Evolutionary conservation across 2,113 vertebrate genomes (phyloP).

Genomic region (Takifugu flavidus): DNA sequence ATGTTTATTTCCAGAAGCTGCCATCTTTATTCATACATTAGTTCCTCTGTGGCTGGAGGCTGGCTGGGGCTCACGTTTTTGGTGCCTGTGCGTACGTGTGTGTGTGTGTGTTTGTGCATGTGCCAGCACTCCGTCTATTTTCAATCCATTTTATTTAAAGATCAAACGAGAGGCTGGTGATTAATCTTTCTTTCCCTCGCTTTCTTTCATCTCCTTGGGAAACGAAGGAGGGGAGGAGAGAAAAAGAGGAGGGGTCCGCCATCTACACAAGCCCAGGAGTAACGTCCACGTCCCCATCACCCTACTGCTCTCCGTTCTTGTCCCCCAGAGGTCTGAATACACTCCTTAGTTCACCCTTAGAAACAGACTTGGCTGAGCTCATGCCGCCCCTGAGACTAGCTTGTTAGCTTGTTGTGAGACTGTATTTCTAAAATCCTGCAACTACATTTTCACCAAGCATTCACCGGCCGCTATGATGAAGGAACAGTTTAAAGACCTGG

Average conservation of each 20-base stretch:
- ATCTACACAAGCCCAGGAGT: constrained; percentile 57
- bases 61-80: constrained; percentile 46
- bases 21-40: constrained; percentile 70
- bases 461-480: constrained; percentile 3
- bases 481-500: constrained; percentile 16
- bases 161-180: constrained; percentile 76
- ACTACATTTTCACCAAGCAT: constrained; percentile 17
- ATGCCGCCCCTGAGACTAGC: constrained; percentile 12
- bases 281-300: constrained; percentile 49
- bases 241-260: constrained; percentile 51
- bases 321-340: constrained; percentile 42
- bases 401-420: constrained; percentile 15
- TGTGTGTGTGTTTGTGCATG: constrained; percentile 15
- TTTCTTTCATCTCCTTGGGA: constrained; percentile 72
- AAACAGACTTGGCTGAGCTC: constrained; percentile 16
- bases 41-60: constrained; percentile 67
- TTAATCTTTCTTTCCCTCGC: constrained; percentile 70
- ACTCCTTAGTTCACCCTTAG: constrained; percentile 21
- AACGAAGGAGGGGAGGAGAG: constrained; percentile 42
- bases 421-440: constrained; percentile 7
- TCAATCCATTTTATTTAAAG: constrained; percentile 78
- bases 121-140: constrained; percentile 56
- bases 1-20: constrained; percentile 66
- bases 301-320: constrained; percentile 24
- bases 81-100: constrained; percentile 24